Percentiles rank a stretch among this genome's conserved stretches.
Conservation (phyloP, 2,888 invertebrate genomes). For the Macropis europaea region DNA sequence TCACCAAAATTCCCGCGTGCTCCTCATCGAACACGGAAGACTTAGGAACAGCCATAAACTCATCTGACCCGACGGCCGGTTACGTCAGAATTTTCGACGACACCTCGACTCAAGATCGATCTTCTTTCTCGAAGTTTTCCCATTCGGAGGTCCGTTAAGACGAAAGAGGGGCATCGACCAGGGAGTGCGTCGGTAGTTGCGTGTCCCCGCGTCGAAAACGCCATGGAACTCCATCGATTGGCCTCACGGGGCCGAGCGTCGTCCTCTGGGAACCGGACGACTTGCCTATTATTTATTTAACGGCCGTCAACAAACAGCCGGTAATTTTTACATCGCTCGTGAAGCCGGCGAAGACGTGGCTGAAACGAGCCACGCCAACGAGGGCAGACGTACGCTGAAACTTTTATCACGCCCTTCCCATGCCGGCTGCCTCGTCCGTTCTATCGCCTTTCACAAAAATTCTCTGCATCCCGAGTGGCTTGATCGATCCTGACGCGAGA, state of each 20-base stretch:
- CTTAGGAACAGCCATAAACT: slow-evolving; percentile 21
- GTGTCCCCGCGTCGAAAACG: slow-evolving; percentile 41
- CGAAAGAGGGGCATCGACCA: too few relatives aligned
- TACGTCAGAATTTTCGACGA: slow-evolving; percentile 9
- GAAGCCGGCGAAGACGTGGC: slow-evolving; percentile 19
- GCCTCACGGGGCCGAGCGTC: slow-evolving; percentile 10
- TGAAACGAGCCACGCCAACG: slow-evolving; percentile 33
- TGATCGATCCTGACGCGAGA: too few relatives aligned
- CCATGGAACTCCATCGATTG: slow-evolving; percentile 54
- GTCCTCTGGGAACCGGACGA: slow-evolving; percentile 51
- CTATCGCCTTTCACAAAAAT: slow-evolving; percentile 8
- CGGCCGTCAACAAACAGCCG: slow-evolving; percentile 42
- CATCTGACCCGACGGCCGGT: slow-evolving; percentile 5
- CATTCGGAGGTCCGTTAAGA: slow-evolving; percentile 30
- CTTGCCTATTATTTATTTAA: slow-evolving; percentile 61
- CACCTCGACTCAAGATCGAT: slow-evolving; percentile 8
- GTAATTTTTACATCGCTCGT: slow-evolving; percentile 45
- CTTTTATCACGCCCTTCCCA: slow-evolving; percentile 41
- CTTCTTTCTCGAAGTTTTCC: slow-evolving; percentile 23
- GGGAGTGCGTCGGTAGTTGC: slow-evolving; percentile 7
- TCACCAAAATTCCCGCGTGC: neutral
- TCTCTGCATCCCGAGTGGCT: too few relatives aligned
- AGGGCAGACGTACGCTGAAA: slow-evolving; percentile 46
- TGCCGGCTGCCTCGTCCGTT: slow-evolving; percentile 3
- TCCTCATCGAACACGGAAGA: neutral